These are phyloP conservation scores for Tragelaphus buxtoni DNA, from an alignment of 2,113 vertebrate genomes.

Conservation along the genomic window DNA sequence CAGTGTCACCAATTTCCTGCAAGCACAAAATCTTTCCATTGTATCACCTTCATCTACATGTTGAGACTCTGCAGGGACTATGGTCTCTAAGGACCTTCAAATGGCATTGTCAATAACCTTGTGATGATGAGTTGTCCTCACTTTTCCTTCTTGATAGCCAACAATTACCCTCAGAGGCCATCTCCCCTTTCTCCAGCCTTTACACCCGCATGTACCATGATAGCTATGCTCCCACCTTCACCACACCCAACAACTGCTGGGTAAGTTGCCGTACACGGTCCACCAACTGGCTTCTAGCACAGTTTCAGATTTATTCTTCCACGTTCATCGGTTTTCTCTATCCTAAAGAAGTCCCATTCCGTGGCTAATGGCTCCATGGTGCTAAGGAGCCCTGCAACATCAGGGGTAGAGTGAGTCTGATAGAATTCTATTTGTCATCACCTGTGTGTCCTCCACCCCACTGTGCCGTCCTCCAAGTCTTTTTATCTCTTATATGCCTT, in stretches of 20 bases:
- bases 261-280: neutral
- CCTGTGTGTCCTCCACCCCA: rapidly evolving
- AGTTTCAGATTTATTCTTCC: neutral
- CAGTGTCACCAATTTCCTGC: neutral
- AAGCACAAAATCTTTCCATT: neutral
- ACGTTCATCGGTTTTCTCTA: neutral
- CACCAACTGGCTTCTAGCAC: neutral
- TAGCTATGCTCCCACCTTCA: neutral
- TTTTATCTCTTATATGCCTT: neutral
- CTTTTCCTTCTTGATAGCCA: neutral
- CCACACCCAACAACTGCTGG: neutral
- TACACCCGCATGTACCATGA: neutral
- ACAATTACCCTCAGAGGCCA: neutral
- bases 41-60: neutral
- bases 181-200: neutral
- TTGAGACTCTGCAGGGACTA: neutral
- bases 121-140: neutral
- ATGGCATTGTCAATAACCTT: neutral
- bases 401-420: neutral
- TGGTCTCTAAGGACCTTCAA: neutral
- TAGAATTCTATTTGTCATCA: neutral
- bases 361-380: neutral
- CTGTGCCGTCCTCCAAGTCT: neutral
- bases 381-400: neutral
- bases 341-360: neutral